Evolutionary conservation across 2,113 vertebrate species (phyloP).

Genomic region (Phocoena sinus): DNA sequence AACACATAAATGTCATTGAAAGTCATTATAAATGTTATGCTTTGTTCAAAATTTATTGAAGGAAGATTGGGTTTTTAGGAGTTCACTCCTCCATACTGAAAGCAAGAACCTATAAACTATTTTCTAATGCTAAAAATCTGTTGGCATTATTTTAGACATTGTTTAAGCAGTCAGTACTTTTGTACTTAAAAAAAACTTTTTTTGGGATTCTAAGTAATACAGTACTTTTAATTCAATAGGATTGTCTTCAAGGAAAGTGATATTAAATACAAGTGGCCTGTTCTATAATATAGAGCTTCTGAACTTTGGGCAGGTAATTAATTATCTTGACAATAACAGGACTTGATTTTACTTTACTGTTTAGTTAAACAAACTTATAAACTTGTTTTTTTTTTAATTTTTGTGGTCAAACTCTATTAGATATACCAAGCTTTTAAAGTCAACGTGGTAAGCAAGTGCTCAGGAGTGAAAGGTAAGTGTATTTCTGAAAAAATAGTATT

Average conservation of each 20-base stretch:
- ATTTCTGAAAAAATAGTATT: slow-evolving; percentile 43
- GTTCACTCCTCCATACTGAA: not conserved
- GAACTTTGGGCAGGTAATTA: slow-evolving; percentile 91
- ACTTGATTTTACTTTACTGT: slow-evolving; percentile 8
- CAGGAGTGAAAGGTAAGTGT: slow-evolving; percentile 84
- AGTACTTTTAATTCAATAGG: slow-evolving; percentile 80
- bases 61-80: not conserved
- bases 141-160: not conserved
- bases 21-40: slow-evolving; percentile 7
- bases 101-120: not conserved
- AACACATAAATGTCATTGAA: not conserved
- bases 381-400: not conserved
- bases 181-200: not conserved
- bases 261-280: slow-evolving; percentile 87
- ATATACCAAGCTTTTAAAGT: slow-evolving; percentile 96
- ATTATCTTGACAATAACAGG: slow-evolving; percentile 19
- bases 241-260: slow-evolving; percentile 85
- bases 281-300: slow-evolving; percentile 89
- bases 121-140: not conserved
- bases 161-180: not conserved
- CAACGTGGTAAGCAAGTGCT: slow-evolving; percentile 87
- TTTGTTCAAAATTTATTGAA: not conserved
- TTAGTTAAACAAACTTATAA: slow-evolving; percentile 34
- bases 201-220: slow-evolving; percentile 3
- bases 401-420: slow-evolving; percentile 74